These are phyloP conservation scores for Arge pagana DNA, from an alignment of 2,888 invertebrate genomes.

Conservation along the genomic window DNA sequence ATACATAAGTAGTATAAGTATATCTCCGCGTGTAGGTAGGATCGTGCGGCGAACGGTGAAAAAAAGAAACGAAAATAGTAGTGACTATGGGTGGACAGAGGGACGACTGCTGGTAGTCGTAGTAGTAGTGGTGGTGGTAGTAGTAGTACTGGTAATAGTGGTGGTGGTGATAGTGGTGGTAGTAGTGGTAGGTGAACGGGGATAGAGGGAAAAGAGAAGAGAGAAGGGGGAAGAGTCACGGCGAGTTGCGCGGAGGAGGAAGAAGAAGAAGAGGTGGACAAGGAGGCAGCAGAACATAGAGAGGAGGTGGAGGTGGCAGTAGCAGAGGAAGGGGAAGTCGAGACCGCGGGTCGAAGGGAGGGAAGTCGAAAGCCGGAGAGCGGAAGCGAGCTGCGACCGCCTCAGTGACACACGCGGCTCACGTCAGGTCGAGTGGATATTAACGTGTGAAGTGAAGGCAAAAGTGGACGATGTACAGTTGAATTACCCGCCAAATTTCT, in stretches of 20 bases:
- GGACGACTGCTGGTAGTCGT: constrained; percentile 20
- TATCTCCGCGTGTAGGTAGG: constrained; percentile 12
- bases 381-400: constrained; percentile 55
- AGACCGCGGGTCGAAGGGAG: constrained; percentile 16
- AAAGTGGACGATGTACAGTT: no score
- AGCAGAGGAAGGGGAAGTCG: background rate
- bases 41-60: constrained; percentile 23
- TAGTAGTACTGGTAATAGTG: background rate
- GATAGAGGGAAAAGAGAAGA: constrained; percentile 23
- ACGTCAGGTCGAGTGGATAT: constrained; percentile 54
- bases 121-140: background rate
- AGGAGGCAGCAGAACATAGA: background rate
- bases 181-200: constrained; percentile 19
- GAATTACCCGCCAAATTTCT: no score
- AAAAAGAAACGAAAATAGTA: constrained; percentile 24
- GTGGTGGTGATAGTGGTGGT: background rate
- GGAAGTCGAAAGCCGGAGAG: constrained; percentile 44
- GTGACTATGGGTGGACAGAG: constrained; percentile 25
- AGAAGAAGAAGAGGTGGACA: constrained; percentile 22
- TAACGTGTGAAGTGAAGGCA: no score
- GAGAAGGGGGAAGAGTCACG: constrained; percentile 23
- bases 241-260: constrained; percentile 28
- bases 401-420: constrained; percentile 58
- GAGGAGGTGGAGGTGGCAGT: background rate
- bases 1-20: constrained; percentile 9